Evolutionary conservation across 2,888 invertebrate species (phyloP).

Genomic region (Marasmarcha lunaedactyla): DNA sequence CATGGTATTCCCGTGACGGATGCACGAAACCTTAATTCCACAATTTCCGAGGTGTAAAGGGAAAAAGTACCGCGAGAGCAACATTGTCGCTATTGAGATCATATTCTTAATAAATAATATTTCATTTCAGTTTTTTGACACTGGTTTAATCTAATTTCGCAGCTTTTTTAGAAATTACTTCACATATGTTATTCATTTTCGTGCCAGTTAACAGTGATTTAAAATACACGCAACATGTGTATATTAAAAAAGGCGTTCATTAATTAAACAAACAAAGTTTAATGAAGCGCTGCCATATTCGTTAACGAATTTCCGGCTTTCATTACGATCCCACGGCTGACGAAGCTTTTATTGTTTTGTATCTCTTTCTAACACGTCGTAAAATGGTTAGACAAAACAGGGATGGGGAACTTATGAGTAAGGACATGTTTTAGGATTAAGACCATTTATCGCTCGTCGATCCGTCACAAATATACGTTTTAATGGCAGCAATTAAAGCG

Average conservation of each 20-base stretch:
- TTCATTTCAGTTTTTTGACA: constrained; percentile 2
- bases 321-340: constrained; percentile 41
- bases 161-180: not conserved
- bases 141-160: not conserved
- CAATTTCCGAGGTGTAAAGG: constrained; percentile 45
- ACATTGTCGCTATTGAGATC: constrained; percentile 19
- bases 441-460: constrained; percentile 48
- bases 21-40: constrained; percentile 42
- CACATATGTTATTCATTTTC: constrained; percentile 4
- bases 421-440: constrained; percentile 6
- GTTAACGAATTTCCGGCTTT: constrained; percentile 65
- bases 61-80: constrained; percentile 26
- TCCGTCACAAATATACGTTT: constrained; percentile 49
- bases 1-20: constrained; percentile 57
- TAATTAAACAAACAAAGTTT: constrained; percentile 62
- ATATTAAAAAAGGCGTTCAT: constrained; percentile 61
- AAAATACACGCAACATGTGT: constrained; percentile 38
- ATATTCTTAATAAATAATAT: not conserved
- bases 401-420: too few relatives aligned
- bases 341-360: constrained; percentile 10
- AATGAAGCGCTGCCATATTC: constrained; percentile 62
- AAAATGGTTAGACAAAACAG: constrained; percentile 7
- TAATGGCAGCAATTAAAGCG: constrained; percentile 60
- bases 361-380: constrained; percentile 26
- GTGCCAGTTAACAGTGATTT: constrained; percentile 6